These are phyloP conservation scores for Hyperoplus lanceolatus DNA, from an alignment of 2,797 vertebrate species.

Conservation along the genomic window DNA sequence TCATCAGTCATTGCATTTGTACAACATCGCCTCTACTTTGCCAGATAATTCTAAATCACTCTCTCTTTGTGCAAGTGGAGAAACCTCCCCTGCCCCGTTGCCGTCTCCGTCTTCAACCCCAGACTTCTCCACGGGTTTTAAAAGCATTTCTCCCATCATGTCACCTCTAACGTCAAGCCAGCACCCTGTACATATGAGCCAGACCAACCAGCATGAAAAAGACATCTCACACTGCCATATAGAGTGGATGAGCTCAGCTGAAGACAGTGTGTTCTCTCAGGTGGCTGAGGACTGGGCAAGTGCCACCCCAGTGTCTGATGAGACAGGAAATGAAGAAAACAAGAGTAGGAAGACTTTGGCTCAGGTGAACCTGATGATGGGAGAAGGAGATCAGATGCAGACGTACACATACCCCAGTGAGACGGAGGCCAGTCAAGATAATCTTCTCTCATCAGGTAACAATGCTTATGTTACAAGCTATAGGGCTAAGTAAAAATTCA, in stretches of 20 bases:
- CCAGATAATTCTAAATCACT: not conserved
- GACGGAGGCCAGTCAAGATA: conserved; percentile 12
- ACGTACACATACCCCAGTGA: conserved; percentile 1
- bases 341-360: conserved; percentile 11
- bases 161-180: conserved; percentile 80
- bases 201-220: conserved; percentile 4
- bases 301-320: not conserved
- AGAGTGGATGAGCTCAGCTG: not conserved
- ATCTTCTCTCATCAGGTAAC: conserved; percentile 73
- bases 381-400: conserved; percentile 24
- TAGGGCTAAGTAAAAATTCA: no score
- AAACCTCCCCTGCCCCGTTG: not conserved
- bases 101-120: conserved; percentile 67
- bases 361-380: conserved; percentile 7
- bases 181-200: conserved; percentile 70
- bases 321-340: not conserved
- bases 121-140: conserved; percentile 72
- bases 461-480: not conserved
- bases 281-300: not conserved
- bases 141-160: conserved; percentile 79
- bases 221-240: conserved; percentile 1
- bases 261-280: not conserved
- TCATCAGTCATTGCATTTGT: not conserved
- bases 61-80: conserved; percentile 6
- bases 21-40: not conserved